phyloP scores from a whole-genome alignment of 2,113 vertebrate genomes.

The Lagenorhynchus albirostris region DNA sequence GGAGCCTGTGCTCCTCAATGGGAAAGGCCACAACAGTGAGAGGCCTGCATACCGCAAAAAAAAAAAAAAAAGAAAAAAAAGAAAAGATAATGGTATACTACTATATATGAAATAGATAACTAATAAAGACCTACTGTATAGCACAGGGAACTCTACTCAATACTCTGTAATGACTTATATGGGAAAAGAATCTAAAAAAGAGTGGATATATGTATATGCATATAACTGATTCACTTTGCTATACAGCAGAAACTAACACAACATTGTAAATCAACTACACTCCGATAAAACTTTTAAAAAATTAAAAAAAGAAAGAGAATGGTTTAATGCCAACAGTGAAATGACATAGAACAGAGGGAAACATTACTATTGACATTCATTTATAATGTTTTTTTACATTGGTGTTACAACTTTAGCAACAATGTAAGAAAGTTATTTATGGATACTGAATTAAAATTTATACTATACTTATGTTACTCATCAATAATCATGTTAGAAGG shows the following conservation, averaged over 20 bases:
- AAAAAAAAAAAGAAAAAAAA: no score
- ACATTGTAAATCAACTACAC: neutral
- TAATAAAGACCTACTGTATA: neutral
- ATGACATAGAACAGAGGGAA: constrained; percentile 41
- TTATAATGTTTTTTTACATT: constrained; percentile 43
- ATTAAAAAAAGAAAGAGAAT: neutral
- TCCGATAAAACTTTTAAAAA: neutral
- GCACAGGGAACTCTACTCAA: neutral
- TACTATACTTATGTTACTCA: neutral
- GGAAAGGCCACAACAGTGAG: no score
- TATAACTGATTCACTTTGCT: neutral
- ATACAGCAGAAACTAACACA: neutral
- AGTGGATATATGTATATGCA: neutral
- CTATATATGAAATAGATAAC: neutral
- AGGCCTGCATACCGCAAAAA: no score
- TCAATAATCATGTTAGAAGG: neutral
- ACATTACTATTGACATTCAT: neutral
- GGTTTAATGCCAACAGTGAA: neutral
- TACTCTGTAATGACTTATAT: neutral
- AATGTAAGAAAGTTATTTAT: constrained; percentile 21
- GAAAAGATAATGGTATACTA: neutral
- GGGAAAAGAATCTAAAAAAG: neutral
- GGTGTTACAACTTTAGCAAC: neutral
- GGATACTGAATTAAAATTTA: neutral
- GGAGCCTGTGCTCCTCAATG: no score